These are phyloP conservation scores for Mimachlamys varia DNA, from an alignment of 2,888 invertebrate species.

Conservation along the genomic window DNA sequence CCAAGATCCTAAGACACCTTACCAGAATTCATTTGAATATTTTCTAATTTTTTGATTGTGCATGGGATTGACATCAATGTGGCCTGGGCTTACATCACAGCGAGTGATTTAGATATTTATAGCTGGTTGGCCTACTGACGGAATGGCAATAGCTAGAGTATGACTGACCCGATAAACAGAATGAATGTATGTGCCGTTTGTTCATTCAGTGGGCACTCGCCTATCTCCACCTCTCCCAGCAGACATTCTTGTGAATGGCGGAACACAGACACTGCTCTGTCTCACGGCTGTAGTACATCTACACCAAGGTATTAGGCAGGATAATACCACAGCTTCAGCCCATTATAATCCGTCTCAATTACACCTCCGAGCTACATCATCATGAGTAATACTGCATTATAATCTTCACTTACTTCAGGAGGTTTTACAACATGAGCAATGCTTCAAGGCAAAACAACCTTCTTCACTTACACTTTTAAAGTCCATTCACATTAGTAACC, in stretches of 20 bases:
- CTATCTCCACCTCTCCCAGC: conserved; percentile 14
- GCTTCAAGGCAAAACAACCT: too few relatives aligned
- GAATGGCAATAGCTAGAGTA: neutral
- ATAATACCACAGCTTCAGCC: neutral
- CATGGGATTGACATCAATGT: neutral
- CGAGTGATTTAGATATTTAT: conserved; percentile 3
- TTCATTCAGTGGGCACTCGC: neutral
- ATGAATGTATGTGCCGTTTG: neutral
- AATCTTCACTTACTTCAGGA: too few relatives aligned
- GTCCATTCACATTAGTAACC: too few relatives aligned
- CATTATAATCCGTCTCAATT: neutral
- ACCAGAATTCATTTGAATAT: neutral
- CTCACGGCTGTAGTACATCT: neutral
- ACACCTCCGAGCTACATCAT: too few relatives aligned
- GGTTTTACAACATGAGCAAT: too few relatives aligned
- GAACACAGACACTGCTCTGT: neutral
- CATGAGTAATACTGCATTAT: too few relatives aligned
- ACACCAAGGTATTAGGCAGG: neutral
- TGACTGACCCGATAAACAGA: neutral
- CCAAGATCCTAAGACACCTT: neutral
- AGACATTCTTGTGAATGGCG: conserved; percentile 30
- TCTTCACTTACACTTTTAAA: too few relatives aligned
- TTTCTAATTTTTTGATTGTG: conserved; percentile 16
- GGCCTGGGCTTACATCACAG: neutral
- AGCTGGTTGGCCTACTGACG: neutral